Conservation (phyloP, 2,888 invertebrate species). For the Platerodrilus igneus region DNA sequence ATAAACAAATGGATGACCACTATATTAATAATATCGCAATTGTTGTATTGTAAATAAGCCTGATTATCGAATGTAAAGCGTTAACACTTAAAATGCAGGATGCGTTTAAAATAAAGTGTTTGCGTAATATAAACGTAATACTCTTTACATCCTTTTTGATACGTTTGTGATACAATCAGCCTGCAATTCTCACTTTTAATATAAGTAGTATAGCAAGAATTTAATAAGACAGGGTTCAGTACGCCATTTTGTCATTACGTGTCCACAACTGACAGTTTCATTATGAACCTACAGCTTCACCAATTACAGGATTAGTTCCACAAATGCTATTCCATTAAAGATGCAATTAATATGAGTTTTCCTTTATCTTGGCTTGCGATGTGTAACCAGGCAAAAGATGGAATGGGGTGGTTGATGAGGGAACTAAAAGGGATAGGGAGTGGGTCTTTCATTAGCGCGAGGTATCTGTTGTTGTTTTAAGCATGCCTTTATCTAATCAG, state of each 20-base stretch:
- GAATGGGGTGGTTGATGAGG: conserved; percentile 30
- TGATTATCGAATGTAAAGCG: no score
- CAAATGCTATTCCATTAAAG: conserved; percentile 40
- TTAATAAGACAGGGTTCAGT: conserved; percentile 15
- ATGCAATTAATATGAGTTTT: conserved; percentile 43
- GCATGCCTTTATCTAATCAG: conserved; percentile 51
- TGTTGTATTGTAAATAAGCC: no score
- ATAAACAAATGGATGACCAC: no score
- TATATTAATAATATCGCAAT: no score
- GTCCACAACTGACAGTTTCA: conserved; percentile 35
- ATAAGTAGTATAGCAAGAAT: conserved; percentile 18
- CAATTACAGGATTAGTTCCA: conserved; percentile 40
- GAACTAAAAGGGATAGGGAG: conserved; percentile 28
- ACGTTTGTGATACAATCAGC: no score
- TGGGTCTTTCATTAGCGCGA: conserved; percentile 48
- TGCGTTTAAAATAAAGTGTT: no score
- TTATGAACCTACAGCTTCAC: conserved; percentile 34
- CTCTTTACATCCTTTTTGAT: no score
- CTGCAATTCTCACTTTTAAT: no score
- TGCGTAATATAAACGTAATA: no score
- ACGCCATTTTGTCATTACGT: conserved; percentile 22
- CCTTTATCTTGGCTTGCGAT: conserved; percentile 38
- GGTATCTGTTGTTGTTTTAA: conserved; percentile 51
- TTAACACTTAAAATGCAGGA: no score
- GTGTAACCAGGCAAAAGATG: conserved; percentile 42